Conservation (phyloP, 2,888 invertebrate species). For the Gastrophysa polygoni region DNA sequence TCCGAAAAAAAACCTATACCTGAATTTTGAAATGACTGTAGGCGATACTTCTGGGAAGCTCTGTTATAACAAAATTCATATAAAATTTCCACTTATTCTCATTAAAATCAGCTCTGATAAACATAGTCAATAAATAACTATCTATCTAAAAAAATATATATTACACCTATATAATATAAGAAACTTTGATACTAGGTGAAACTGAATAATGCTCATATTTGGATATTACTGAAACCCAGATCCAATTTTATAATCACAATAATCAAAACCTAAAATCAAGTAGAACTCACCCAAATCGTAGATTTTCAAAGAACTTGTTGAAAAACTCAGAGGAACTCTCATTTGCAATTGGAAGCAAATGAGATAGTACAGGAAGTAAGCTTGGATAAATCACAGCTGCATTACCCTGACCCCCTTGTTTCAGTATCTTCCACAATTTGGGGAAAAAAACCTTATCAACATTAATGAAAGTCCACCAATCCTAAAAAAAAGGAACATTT, state of each 20-base stretch:
- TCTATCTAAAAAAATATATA: too few relatives aligned
- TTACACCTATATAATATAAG: too few relatives aligned
- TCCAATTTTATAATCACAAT: too few relatives aligned
- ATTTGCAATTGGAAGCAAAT: conserved; percentile 64
- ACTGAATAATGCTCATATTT: not conserved
- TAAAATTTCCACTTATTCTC: too few relatives aligned
- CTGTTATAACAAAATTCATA: too few relatives aligned
- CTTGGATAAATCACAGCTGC: conserved; percentile 75
- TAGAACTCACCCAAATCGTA: conserved; percentile 71
- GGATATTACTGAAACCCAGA: too few relatives aligned
- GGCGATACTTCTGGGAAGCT: too few relatives aligned
- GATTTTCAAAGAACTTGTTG: conserved; percentile 70
- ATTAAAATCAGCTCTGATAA: too few relatives aligned
- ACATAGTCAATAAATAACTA: too few relatives aligned
- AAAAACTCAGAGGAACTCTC: conserved; percentile 63
- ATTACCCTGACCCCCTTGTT: conserved; percentile 78
- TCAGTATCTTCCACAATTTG: conserved; percentile 70
- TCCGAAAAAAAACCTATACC: too few relatives aligned
- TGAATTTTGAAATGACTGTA: too few relatives aligned
- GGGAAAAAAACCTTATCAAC: conserved; percentile 76
- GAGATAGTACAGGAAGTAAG: conserved; percentile 77
- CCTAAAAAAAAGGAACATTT: conserved; percentile 58
- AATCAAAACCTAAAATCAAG: too few relatives aligned
- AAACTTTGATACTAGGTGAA: not conserved
- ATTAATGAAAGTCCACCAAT: conserved; percentile 73